A percentile compares a stretch with the other conserved stretches of the same genome.
phyloP scores from a whole-genome alignment of 2,888 invertebrate genomes.

The Pandemis cinnamomeana region DNA sequence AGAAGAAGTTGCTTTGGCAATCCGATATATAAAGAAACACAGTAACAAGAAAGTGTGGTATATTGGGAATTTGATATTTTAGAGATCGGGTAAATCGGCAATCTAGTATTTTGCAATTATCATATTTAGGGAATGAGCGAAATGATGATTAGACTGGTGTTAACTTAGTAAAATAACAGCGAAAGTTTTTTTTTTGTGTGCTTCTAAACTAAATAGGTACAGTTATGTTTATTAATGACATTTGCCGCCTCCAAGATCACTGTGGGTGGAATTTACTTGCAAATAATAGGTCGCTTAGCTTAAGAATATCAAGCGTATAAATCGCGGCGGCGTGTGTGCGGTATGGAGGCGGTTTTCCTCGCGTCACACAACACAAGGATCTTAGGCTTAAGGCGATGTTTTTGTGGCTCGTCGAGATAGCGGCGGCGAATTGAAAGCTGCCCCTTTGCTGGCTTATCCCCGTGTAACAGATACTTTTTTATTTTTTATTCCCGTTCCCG shows the following conservation, averaged over 20 bases:
- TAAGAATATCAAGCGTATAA: constrained; percentile 47
- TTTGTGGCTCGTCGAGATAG: constrained; percentile 69
- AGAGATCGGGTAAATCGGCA: too few species aligned
- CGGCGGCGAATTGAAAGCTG: constrained; percentile 72
- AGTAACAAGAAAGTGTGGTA: too few species aligned
- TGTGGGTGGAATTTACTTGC: constrained; percentile 24
- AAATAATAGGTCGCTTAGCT: constrained; percentile 40
- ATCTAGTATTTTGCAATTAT: too few species aligned
- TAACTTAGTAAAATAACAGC: background rate
- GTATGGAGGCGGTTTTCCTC: constrained; percentile 52
- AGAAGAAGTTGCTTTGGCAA: too few species aligned
- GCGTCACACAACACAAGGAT: constrained; percentile 55
- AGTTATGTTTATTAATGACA: background rate
- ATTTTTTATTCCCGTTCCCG: constrained; percentile 62
- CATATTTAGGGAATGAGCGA: too few species aligned
- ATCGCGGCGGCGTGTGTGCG: constrained; percentile 46
- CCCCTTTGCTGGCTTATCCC: constrained; percentile 72
- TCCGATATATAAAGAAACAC: too few species aligned
- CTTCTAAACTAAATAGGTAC: background rate
- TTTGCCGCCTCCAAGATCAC: background rate
- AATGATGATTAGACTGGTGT: background rate
- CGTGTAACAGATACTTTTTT: constrained; percentile 68
- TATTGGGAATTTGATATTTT: too few species aligned
- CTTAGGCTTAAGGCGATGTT: constrained; percentile 65
- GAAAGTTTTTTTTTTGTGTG: background rate